A percentile compares a stretch with the other conserved stretches of the same genome.
These are phyloP conservation scores for Brachypalpus laphriformis DNA, from an alignment of 2,888 invertebrate genomes.

Conservation along the genomic window DNA sequence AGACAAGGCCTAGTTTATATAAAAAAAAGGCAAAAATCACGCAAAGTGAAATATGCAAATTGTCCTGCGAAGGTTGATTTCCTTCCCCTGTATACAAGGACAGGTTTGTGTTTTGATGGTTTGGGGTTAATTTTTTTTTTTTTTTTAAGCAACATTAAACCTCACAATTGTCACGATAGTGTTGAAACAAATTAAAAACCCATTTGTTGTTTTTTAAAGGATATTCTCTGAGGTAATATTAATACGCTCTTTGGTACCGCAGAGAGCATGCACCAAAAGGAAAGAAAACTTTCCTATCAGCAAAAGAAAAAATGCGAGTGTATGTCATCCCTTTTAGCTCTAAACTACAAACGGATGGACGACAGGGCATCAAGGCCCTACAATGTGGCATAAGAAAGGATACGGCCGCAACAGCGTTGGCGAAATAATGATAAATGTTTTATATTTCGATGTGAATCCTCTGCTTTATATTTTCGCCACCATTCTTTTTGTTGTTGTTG, in stretches of 20 bases:
- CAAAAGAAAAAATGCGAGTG: constrained; percentile 27
- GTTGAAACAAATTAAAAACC: constrained; percentile 81
- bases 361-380: constrained; percentile 35
- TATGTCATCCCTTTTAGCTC: constrained; percentile 40
- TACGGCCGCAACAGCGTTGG: constrained; percentile 38
- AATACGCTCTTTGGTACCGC: constrained; percentile 67
- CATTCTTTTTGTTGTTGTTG: not conserved
- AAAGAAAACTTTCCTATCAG: constrained; percentile 27
- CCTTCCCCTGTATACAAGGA: constrained; percentile 26
- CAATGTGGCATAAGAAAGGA: constrained; percentile 19
- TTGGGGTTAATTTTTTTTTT: not conserved
- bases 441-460: constrained; percentile 51
- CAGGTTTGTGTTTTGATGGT: constrained; percentile 43
- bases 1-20: no score
- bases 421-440: constrained; percentile 71
- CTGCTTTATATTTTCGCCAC: constrained; percentile 1
- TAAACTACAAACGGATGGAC: constrained; percentile 53
- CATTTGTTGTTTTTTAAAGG: constrained; percentile 82
- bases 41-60: constrained; percentile 13
- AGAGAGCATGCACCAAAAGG: constrained; percentile 1
- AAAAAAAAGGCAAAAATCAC: constrained; percentile 11
- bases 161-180: constrained; percentile 61
- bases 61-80: constrained; percentile 20
- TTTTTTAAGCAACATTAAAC: constrained; percentile 43
- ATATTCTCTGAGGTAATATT: constrained; percentile 78